Base-by-base conservation (phyloP, 2,888 invertebrate species). In the Punctoribates punctum region DNA sequence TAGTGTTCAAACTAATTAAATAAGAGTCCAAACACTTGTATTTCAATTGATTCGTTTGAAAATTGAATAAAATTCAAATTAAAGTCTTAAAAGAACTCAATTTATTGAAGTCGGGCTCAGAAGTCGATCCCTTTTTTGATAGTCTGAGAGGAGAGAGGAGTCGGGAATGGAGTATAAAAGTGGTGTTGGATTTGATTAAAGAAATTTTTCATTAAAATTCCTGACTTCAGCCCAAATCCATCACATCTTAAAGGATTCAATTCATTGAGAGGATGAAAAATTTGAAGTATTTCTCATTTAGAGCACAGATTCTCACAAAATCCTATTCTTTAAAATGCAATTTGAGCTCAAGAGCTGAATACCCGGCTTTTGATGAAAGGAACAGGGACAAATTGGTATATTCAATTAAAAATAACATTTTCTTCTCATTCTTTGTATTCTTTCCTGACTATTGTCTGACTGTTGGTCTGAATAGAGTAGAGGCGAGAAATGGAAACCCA, bases 351-450 rank as follows among this genome's bases (percentile, higher is more conserved):
- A 48, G 23, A 60, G 20, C 3, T 23, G 20, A 60, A 23, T 60
- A 23, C 23, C 25, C 9, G 23, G 9, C 60, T 13, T 25, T 23
- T 60, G 20, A 60, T 60, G 23, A 2, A 15, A 4, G 23, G 9
- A 60, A 60, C 23, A 5, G 60, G 9, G 8, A 60, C 20, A 60
- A 9, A 60, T 60, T 25, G 60, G n/a, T 9, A 60, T 23, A 60
- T 60, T 60, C 5, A 60, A 60, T 60, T 60, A 60, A 60, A 60
- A 60, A 9, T 60, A 25, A 54, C 60, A 23, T 60, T 60, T 60
- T 60, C 17, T 60, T 60, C 25, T 25, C 17, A 42, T 42, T 42
- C 42, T 42, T 11, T 42, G 8, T 42, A 6, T 42, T 42, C 42
- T 42, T 6, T 11, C 11, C 42, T 42, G 8, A 42, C 42, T 42